A percentile compares a stretch with the other conserved stretches of the same genome.
These are phyloP conservation scores for Melangyna quadrimaculata DNA, from an alignment of 2,888 invertebrate genomes.

Conservation along the genomic window DNA sequence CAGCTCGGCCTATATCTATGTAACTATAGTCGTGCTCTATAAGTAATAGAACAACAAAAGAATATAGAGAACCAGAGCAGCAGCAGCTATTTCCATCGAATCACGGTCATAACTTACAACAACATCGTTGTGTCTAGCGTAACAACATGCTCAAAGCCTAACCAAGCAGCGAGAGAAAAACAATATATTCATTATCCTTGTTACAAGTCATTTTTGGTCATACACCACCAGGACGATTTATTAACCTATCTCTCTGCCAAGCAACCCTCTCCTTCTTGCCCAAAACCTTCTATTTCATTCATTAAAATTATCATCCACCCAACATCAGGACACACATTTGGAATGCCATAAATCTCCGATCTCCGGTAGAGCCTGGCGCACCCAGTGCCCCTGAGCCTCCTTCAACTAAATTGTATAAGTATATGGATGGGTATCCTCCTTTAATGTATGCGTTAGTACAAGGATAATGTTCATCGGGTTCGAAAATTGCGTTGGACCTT, in stretches of 20 bases:
- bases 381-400: neutral
- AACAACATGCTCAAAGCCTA: slow-evolving; percentile 59
- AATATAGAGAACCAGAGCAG: neutral
- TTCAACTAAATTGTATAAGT: neutral
- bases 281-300: slow-evolving; percentile 52
- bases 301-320: slow-evolving; percentile 72
- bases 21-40: neutral
- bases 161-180: slow-evolving; percentile 67
- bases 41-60: slow-evolving; percentile 23
- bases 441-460: slow-evolving; percentile 29
- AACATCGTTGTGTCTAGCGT: slow-evolving; percentile 61
- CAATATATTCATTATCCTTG: slow-evolving; percentile 72
- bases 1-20: neutral
- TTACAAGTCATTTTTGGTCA: slow-evolving; percentile 72
- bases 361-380: slow-evolving; percentile 48
- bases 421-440: neutral
- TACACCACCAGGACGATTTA: slow-evolving; percentile 68
- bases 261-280: neutral
- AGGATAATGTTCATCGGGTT: slow-evolving; percentile 69
- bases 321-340: slow-evolving; percentile 71
- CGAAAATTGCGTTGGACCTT: slow-evolving; percentile 71
- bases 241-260: slow-evolving; percentile 63
- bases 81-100: slow-evolving; percentile 61
- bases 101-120: slow-evolving; percentile 68
- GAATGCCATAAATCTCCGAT: slow-evolving; percentile 70